phyloP scores from a whole-genome alignment of 1,140 invertebrate species.

The Panonychus citri region DNA sequence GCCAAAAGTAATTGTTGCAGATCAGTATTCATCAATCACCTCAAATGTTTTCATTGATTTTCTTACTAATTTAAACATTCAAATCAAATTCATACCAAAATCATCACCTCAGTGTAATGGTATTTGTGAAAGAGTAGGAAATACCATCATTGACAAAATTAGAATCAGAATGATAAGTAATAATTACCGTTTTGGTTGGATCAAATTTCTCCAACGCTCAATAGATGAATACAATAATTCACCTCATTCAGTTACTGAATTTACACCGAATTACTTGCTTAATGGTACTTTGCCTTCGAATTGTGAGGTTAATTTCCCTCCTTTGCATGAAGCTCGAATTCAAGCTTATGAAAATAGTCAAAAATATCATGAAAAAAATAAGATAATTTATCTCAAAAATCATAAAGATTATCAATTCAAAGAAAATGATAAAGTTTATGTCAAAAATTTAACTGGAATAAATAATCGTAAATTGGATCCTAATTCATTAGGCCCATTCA shows the following conservation, averaged over 20 bases:
- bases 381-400: background rate
- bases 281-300: background rate
- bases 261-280: background rate
- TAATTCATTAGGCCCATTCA: background rate
- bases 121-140: constrained; percentile 1
- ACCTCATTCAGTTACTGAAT: background rate
- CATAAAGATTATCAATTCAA: background rate
- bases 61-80: background rate
- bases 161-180: constrained; percentile 4
- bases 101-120: background rate
- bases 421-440: background rate
- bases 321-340: background rate
- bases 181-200: background rate
- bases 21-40: background rate
- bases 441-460: background rate
- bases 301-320: background rate
- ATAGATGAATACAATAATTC: constrained; percentile 2
- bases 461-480: background rate
- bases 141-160: constrained; percentile 4
- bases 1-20: background rate
- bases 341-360: background rate
- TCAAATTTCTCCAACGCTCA: background rate
- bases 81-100: background rate
- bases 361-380: background rate
- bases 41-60: background rate